Percentiles rank a stretch among this genome's conserved stretches.
These are phyloP conservation scores for Rhabdophis nuchalis DNA, from an alignment of 2,797 vertebrate genomes.

Conservation along the genomic window DNA sequence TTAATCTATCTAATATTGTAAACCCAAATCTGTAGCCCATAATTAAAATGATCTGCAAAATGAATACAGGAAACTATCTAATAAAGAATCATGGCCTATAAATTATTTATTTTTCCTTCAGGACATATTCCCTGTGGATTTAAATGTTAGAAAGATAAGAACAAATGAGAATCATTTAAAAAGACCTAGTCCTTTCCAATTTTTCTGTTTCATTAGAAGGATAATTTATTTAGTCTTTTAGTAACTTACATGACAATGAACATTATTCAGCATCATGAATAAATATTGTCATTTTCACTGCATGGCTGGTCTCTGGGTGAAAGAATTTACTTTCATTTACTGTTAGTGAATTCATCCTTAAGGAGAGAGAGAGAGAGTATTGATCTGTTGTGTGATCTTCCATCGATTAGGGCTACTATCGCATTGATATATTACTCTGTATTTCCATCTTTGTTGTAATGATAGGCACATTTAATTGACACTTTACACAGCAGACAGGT, in stretches of 20 bases:
- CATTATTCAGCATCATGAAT: conserved; percentile 25
- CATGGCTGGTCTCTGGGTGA: conserved; percentile 49
- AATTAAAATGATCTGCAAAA: neutral
- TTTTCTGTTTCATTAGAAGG: neutral
- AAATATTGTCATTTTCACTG: conserved; percentile 58
- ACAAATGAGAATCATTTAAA: neutral
- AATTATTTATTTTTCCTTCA: neutral
- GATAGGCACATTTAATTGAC: conserved; percentile 35
- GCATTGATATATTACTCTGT: conserved; percentile 4
- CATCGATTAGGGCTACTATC: conserved; percentile 61
- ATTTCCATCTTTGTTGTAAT: conserved; percentile 37
- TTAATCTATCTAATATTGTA: neutral
- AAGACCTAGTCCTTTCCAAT: neutral
- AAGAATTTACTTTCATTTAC: conserved; percentile 67
- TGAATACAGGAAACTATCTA: neutral
- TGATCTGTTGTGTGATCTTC: conserved; percentile 74
- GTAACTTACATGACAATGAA: neutral
- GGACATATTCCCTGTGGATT: neutral
- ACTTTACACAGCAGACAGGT: conserved; percentile 30
- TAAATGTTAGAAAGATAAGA: neutral
- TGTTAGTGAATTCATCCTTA: conserved; percentile 70
- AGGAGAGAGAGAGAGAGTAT: conserved; percentile 69
- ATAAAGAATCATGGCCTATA: neutral
- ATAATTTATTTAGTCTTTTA: neutral
- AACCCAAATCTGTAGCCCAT: neutral